Evolutionary conservation across 1,140 invertebrate genomes (phyloP).

Genomic region (Lordiphosa collinella): DNA sequence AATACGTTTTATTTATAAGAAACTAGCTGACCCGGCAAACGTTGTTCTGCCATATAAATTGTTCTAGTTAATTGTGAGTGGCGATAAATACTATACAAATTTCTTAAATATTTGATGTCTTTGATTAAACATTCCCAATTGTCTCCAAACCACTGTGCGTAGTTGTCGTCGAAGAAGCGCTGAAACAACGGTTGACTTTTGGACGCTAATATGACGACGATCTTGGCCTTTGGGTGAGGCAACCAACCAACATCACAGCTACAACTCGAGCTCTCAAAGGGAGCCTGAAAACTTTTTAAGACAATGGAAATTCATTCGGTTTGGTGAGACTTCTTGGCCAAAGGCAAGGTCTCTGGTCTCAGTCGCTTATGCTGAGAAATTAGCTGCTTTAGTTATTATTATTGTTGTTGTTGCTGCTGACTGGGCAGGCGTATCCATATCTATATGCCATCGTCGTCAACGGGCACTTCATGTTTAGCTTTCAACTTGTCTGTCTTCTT

Average conservation of each 20-base stretch:
- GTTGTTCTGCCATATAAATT: too few relatives aligned
- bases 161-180: constrained; percentile 43
- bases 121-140: not conserved
- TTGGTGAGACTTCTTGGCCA: constrained; percentile 55
- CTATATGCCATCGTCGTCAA: constrained; percentile 68
- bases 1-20: too few relatives aligned
- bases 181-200: constrained; percentile 61
- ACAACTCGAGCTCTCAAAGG: constrained; percentile 24
- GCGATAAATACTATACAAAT: too few relatives aligned
- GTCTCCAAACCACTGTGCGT: constrained; percentile 6
- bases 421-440: constrained; percentile 64
- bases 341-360: constrained; percentile 54
- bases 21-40: too few relatives aligned
- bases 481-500: constrained; percentile 50
- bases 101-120: not conserved
- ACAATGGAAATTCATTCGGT: constrained; percentile 73
- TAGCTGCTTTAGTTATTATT: constrained; percentile 74
- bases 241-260: constrained; percentile 26
- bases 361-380: constrained; percentile 62
- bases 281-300: constrained; percentile 53
- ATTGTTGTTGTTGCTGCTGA: constrained; percentile 30
- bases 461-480: constrained; percentile 69
- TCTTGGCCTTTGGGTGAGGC: constrained; percentile 71
- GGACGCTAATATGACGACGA: constrained; percentile 75
- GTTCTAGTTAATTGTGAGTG: too few relatives aligned